Percentiles rank a stretch among this genome's conserved stretches.
These are phyloP conservation scores for Tanytarsus gracilentus DNA, from an alignment of 2,888 invertebrate species.

Conservation along the genomic window DNA sequence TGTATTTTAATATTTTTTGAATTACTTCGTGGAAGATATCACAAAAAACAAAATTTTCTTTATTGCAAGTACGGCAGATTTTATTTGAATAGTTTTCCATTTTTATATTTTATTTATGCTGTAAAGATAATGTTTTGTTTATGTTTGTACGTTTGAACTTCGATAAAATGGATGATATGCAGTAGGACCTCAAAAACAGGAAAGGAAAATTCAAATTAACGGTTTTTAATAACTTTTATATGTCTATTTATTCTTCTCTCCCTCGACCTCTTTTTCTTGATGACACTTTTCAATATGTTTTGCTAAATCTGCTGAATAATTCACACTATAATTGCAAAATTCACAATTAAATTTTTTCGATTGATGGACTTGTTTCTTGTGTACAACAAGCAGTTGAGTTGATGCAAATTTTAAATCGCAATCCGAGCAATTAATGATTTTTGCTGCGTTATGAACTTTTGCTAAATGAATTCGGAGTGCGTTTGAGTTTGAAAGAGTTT, in stretches of 20 bases:
- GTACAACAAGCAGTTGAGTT: constrained; percentile 2
- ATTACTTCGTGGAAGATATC: constrained; percentile 9
- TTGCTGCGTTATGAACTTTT: constrained; percentile 18
- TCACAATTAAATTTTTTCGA: constrained; percentile 5
- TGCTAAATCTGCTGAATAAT: constrained; percentile 8
- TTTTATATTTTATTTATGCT: too few species aligned
- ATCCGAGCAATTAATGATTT: not conserved
- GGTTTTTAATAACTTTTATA: too few species aligned
- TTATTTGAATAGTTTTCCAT: not conserved
- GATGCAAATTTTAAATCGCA: constrained; percentile 14
- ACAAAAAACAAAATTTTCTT: not conserved
- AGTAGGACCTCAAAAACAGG: too few species aligned
- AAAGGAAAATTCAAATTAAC: too few species aligned
- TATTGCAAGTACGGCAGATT: not conserved
- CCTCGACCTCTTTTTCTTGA: not conserved
- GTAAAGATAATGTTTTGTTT: not conserved
- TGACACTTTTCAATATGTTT: constrained; percentile 8
- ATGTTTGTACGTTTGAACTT: not conserved
- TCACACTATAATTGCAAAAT: constrained; percentile 8
- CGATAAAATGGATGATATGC: not conserved
- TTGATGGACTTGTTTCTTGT: constrained; percentile 1
- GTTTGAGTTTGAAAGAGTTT: constrained; percentile 19
- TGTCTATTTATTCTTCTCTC: constrained; percentile 29
- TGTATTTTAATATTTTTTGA: not conserved
- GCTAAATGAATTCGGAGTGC: constrained; percentile 11